Conservation (phyloP, 2,888 invertebrate species). For the Tenthredo notha region DNA sequence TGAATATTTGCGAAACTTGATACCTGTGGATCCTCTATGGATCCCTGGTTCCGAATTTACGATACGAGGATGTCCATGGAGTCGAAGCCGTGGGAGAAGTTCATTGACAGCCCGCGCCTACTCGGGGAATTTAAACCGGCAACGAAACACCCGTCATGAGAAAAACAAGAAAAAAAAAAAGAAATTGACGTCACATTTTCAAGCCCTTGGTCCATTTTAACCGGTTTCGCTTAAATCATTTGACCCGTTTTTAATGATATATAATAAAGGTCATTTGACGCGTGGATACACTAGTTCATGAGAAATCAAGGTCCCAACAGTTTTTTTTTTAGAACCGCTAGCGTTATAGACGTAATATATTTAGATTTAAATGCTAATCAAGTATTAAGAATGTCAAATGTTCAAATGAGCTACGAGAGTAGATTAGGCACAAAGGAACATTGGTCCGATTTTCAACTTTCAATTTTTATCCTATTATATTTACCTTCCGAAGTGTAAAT, state of each 20-base stretch:
- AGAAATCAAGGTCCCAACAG: neutral
- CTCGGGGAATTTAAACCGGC: neutral
- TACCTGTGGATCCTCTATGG: neutral
- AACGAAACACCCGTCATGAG: neutral
- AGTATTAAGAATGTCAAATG: neutral
- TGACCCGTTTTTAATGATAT: neutral
- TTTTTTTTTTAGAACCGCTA: neutral
- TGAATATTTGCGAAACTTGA: neutral
- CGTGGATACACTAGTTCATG: no score
- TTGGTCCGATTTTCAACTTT: neutral
- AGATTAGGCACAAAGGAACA: neutral
- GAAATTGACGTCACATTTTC: neutral
- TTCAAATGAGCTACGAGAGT: neutral
- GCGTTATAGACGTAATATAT: neutral
- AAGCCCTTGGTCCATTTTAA: neutral
- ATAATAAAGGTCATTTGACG: neutral
- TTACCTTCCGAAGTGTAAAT: neutral
- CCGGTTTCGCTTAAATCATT: neutral
- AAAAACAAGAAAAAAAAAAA: neutral
- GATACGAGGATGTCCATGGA: neutral
- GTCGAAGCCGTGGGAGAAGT: neutral
- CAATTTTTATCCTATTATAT: neutral
- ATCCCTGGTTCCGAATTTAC: neutral
- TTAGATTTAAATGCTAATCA: neutral
- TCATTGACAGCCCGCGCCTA: neutral